Conservation (phyloP, 2,888 invertebrate genomes). For the Hydraecia micacea region DNA sequence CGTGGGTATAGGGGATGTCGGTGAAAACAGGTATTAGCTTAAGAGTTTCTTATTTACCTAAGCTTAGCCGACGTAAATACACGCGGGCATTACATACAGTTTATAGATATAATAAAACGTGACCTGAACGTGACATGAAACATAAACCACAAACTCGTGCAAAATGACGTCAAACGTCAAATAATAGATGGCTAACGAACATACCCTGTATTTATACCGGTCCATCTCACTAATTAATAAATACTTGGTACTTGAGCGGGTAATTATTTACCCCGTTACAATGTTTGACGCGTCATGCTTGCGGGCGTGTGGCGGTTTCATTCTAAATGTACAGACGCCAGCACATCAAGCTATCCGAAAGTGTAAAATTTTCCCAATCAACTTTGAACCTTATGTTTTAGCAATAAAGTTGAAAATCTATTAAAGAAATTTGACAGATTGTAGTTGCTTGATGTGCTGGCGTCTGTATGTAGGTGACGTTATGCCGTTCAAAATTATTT, state of each 20-base stretch:
- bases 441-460: too few relatives aligned
- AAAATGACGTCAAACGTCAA: conserved; percentile 31
- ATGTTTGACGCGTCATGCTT: neutral
- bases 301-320: neutral
- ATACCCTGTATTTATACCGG: conserved; percentile 8
- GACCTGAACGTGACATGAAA: neutral
- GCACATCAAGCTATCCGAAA: too few relatives aligned
- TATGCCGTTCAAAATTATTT: neutral
- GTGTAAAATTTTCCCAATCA: too few relatives aligned
- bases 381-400: too few relatives aligned
- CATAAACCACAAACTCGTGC: neutral
- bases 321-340: too few relatives aligned
- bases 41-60: neutral
- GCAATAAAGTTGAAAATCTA: too few relatives aligned
- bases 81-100: neutral
- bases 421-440: too few relatives aligned
- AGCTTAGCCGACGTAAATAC: neutral
- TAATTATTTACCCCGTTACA: conserved; percentile 22
- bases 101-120: neutral
- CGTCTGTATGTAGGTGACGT: neutral
- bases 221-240: conserved; percentile 28
- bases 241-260: neutral
- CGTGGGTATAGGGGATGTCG: too few relatives aligned
- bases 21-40: too few relatives aligned
- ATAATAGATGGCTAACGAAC: conserved; percentile 38